A percentile compares a stretch with the other conserved stretches of the same genome.
These are phyloP conservation scores for Sinocyclocheilus rhinocerous DNA, from an alignment of 2,113 vertebrate genomes.

Conservation along the genomic window DNA sequence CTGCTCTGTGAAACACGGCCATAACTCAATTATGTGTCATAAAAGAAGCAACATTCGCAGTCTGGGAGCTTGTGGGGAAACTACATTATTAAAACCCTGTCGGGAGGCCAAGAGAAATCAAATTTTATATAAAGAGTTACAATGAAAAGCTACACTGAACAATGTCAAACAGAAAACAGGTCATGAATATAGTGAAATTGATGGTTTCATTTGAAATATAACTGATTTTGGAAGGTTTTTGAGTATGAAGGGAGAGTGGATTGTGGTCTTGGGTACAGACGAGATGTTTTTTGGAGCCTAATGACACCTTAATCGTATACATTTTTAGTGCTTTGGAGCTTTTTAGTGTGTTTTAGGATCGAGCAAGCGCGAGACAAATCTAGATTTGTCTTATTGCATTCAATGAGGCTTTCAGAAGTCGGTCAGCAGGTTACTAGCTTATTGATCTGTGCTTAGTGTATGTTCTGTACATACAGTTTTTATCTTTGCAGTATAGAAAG, in stretches of 20 bases:
- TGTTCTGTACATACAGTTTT: not conserved
- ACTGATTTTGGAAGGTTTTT: not conserved
- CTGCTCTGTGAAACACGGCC: conserved; percentile 21
- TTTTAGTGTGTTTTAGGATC: not conserved
- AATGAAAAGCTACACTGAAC: too few species aligned
- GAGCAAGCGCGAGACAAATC: not conserved
- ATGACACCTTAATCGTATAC: not conserved
- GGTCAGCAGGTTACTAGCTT: not conserved
- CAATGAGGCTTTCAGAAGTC: not conserved
- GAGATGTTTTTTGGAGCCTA: not conserved
- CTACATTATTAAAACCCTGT: not conserved
- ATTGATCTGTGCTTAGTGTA: not conserved
- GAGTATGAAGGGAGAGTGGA: not conserved
- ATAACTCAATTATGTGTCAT: conserved; percentile 7
- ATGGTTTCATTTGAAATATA: not conserved
- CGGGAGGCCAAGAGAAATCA: not conserved
- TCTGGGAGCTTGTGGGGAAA: not conserved
- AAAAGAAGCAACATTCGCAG: conserved; percentile 9
- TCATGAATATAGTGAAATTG: not conserved
- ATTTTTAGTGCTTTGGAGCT: not conserved
- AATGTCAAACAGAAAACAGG: not conserved
- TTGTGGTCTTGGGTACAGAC: not conserved
- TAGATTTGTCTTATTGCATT: not conserved
- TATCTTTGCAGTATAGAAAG: not conserved
- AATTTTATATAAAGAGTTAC: not conserved